Conservation (phyloP, 2,113 vertebrate species). For the Caloenas nicobarica region DNA sequence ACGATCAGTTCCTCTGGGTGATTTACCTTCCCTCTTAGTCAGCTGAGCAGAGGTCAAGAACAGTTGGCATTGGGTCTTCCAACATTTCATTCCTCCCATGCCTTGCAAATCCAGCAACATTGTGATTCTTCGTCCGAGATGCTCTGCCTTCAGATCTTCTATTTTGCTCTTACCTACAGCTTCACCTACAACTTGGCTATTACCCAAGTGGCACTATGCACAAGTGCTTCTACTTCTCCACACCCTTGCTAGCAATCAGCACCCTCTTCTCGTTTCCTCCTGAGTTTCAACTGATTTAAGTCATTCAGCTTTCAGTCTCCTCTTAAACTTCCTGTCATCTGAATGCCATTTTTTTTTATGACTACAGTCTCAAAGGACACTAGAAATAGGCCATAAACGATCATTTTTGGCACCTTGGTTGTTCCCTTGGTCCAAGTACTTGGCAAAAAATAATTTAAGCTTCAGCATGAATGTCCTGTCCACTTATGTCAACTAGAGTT, state of each 20-base stretch:
- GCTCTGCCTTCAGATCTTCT: neutral
- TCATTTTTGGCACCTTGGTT: neutral
- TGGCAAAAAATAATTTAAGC: neutral
- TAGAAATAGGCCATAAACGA: neutral
- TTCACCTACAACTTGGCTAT: neutral
- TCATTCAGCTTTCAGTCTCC: neutral
- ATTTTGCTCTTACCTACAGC: neutral
- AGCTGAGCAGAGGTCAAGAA: constrained; percentile 38
- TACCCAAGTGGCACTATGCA: neutral
- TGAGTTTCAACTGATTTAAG: neutral
- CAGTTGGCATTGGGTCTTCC: neutral
- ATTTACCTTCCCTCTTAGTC: constrained; percentile 27
- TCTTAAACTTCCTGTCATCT: neutral
- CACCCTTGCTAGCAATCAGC: neutral
- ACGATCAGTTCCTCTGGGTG: neutral
- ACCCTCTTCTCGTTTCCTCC: neutral
- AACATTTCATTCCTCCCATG: neutral
- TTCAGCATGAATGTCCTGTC: neutral
- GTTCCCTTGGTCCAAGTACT: neutral
- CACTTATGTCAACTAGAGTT: neutral
- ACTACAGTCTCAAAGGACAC: neutral
- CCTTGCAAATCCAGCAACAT: neutral
- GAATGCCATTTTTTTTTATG: neutral
- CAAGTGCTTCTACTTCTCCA: neutral
- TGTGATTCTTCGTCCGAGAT: neutral